Percentiles rank a stretch among this genome's conserved stretches.
These are phyloP conservation scores for Podabrus alpinus DNA, from an alignment of 2,888 invertebrate species.

Conservation along the genomic window DNA sequence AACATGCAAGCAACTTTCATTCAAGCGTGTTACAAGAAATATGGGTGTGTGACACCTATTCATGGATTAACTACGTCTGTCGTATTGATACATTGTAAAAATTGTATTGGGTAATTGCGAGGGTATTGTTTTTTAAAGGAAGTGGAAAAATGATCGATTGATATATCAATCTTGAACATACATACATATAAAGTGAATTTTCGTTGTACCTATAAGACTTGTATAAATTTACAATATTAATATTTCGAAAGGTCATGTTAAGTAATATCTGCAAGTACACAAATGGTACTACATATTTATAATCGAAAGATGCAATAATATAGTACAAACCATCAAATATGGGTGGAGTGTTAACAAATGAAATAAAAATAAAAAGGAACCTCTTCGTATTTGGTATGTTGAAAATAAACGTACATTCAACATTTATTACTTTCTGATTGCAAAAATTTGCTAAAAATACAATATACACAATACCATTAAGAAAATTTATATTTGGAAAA, in stretches of 20 bases:
- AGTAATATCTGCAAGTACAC: neutral
- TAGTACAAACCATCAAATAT: constrained; percentile 23
- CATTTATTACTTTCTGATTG: neutral
- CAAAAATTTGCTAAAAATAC: neutral
- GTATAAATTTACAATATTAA: neutral
- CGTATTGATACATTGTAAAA: neutral
- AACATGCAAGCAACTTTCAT: constrained; percentile 22
- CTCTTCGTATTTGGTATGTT: constrained; percentile 8
- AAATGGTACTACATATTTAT: constrained; percentile 9
- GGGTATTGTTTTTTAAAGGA: neutral
- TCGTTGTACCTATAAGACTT: neutral
- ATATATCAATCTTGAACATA: neutral
- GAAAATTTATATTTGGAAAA: too few relatives aligned
- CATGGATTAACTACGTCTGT: constrained; percentile 3
- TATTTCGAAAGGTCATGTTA: neutral
- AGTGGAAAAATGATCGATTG: neutral
- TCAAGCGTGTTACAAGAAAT: constrained; percentile 8
- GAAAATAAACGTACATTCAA: neutral
- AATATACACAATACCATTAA: neutral
- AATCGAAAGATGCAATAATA: constrained; percentile 19
- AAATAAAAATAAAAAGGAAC: constrained; percentile 9
- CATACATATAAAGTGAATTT: neutral
- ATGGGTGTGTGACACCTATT: constrained; percentile 11
- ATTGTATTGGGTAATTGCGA: neutral
- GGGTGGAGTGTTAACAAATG: constrained; percentile 19